Percentiles rank a stretch among this genome's conserved stretches.
Evolutionary conservation across 2,113 vertebrate species (phyloP).

Genomic region (Capreolus pygargus): DNA sequence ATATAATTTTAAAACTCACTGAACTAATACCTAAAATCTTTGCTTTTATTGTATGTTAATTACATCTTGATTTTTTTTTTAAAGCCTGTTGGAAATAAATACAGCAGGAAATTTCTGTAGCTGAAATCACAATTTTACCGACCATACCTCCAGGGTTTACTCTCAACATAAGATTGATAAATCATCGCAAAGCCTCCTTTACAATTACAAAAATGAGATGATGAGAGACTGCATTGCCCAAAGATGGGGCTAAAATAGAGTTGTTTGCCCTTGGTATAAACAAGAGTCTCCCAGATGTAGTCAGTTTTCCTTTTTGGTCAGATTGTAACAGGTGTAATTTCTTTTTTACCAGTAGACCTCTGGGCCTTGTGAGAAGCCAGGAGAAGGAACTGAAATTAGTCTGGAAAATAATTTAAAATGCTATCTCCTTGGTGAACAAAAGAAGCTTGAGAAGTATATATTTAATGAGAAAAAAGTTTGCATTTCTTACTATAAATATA

Average conservation of each 20-base stretch:
- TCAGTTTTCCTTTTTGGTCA: neutral
- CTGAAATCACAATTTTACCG: neutral
- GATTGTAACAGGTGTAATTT: neutral
- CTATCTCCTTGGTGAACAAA: neutral
- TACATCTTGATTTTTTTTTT: neutral
- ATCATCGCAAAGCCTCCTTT: neutral
- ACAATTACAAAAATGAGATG: neutral
- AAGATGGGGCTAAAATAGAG: neutral
- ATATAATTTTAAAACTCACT: neutral
- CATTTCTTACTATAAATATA: neutral
- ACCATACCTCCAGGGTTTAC: neutral
- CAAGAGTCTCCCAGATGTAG: neutral
- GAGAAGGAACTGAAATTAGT: neutral
- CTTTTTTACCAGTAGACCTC: neutral
- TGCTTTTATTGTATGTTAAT: neutral
- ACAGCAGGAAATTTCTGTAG: neutral
- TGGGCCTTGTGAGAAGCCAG: neutral
- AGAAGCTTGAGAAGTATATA: neutral
- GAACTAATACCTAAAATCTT: neutral
- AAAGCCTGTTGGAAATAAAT: neutral
- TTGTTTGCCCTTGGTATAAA: neutral
- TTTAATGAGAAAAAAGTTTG: neutral
- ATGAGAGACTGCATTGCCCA: neutral
- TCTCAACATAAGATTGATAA: neutral
- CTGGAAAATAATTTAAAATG: neutral